Evolutionary conservation across 1,140 invertebrate genomes (phyloP), one percentile per base, ranked within the genome.

Genomic region (Panagrolaimus sp.): DNA sequence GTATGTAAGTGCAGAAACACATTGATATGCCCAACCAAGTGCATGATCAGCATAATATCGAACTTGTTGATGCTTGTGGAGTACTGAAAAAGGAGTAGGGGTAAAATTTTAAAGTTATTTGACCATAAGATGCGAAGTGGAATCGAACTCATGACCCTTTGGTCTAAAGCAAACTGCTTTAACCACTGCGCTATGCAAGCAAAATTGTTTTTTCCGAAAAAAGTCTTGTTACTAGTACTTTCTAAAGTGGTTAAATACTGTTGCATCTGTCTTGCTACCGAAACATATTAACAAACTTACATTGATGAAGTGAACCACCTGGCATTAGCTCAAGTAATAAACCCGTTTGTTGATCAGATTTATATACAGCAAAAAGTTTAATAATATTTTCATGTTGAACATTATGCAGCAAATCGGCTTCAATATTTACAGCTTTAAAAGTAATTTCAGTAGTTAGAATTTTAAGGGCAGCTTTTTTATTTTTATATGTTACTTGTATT

Each of bases 321-420:
- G 76, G 73, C 74, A 76, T 76, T 43, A 76, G 48, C 45, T 76
- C 74, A 11, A 76, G 14, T n/a, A 76, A 23, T n/a, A 76, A 27
- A 14, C 74, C 74, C 8, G 27, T 64, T 62, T 66, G 53, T 48
- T 70, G 63, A 5, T 76, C 74, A 48, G 74, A 65, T 25, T 79
- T 57, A 57, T 57, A 75, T 14, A 63, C 42, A 27, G 76, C 74
- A 57, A 75, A 78, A 51, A 76, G 46, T 11, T 62, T 63, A 20
- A 78, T 65, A 20, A 76, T 78, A 48, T 76, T 78, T 43, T 77
- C 62, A 51, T 76, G 74, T 13, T 63, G 23, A 47, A 76, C 71
- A 0, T n/a, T 25, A 31, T 70, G 45, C 23, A 76, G 20, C 14
- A 73, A 5, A 44, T 57, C 48, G 2, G 72, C 72, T 44, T 78